These are phyloP conservation scores for Syngnathus typhle DNA, from an alignment of 2,113 vertebrate genomes.

Conservation along the genomic window DNA sequence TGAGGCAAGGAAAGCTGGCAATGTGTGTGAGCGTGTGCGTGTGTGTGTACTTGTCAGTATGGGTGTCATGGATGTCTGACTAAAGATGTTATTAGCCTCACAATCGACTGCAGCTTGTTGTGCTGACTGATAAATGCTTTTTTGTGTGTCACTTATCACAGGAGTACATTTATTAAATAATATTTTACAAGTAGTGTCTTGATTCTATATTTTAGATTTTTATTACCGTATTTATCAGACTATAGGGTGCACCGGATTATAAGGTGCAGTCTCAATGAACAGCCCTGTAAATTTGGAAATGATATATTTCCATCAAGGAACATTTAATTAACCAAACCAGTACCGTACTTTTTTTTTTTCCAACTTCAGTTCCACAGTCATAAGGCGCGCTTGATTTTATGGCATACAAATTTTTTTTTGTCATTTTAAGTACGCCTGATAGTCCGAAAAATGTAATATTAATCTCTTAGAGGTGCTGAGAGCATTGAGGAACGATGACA, in stretches of 20 bases:
- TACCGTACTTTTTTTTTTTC: too few species aligned
- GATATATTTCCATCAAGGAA: too few species aligned
- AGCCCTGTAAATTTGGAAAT: too few species aligned
- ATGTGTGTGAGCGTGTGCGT: slow-evolving; percentile 37
- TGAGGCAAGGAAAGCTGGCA: slow-evolving; percentile 65
- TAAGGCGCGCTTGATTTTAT: too few species aligned
- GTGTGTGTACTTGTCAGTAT: slow-evolving; percentile 41
- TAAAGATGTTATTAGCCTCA: slow-evolving; percentile 74
- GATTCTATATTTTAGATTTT: not conserved
- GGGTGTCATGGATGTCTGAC: slow-evolving; percentile 63
- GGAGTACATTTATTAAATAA: not conserved
- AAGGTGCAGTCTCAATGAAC: too few species aligned
- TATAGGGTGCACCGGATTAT: too few species aligned
- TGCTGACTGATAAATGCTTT: slow-evolving; percentile 20
- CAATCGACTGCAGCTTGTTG: slow-evolving; percentile 42
- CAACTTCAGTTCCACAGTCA: too few species aligned
- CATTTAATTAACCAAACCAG: too few species aligned
- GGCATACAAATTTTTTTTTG: too few species aligned
- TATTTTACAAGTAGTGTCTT: not conserved
- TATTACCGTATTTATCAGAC: not conserved
- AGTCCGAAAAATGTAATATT: not conserved
- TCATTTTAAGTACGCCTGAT: too few species aligned
- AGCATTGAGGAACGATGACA: not conserved
- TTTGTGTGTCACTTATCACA: not conserved
- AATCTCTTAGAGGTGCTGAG: not conserved